phyloP scores from a whole-genome alignment of 2,113 vertebrate species.

The Spea multiplicata region DNA sequence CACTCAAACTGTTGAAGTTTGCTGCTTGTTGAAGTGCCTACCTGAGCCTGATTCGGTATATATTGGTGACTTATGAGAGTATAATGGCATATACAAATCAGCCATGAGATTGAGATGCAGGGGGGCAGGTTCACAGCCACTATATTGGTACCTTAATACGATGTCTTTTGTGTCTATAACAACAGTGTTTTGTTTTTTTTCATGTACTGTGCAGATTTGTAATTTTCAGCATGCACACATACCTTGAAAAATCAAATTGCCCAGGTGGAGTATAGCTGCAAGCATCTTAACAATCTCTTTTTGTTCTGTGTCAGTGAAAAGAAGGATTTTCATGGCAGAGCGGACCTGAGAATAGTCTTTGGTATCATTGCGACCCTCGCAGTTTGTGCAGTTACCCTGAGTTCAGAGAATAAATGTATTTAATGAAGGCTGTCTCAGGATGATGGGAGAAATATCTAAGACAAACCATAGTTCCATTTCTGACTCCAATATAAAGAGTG shows the following conservation, averaged over 20 bases:
- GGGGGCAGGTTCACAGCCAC: no score
- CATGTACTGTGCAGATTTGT: no score
- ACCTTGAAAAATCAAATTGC: slow-evolving; percentile 86
- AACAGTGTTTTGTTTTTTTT: no score
- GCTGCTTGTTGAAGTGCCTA: no score
- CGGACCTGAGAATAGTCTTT: slow-evolving; percentile 85
- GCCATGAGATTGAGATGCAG: no score
- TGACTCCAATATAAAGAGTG: no score
- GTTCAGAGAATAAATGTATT: not conserved
- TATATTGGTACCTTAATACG: no score
- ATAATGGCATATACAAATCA: no score
- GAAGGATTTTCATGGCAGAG: slow-evolving; percentile 92
- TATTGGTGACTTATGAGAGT: no score
- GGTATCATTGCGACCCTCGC: slow-evolving; percentile 76
- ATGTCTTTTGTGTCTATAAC: no score
- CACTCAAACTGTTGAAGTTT: no score
- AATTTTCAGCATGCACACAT: slow-evolving; percentile 14
- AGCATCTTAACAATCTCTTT: slow-evolving; percentile 89
- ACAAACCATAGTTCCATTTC: not conserved
- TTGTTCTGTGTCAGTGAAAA: slow-evolving; percentile 83
- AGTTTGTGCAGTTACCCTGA: slow-evolving; percentile 85
- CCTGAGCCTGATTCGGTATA: no score
- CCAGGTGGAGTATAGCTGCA: slow-evolving; percentile 88
- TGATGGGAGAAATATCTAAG: not conserved
- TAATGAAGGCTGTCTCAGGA: not conserved